These are phyloP conservation scores for Drosophila melanosoma DNA, from an alignment of 2,888 invertebrate genomes.

Conservation along the genomic window DNA sequence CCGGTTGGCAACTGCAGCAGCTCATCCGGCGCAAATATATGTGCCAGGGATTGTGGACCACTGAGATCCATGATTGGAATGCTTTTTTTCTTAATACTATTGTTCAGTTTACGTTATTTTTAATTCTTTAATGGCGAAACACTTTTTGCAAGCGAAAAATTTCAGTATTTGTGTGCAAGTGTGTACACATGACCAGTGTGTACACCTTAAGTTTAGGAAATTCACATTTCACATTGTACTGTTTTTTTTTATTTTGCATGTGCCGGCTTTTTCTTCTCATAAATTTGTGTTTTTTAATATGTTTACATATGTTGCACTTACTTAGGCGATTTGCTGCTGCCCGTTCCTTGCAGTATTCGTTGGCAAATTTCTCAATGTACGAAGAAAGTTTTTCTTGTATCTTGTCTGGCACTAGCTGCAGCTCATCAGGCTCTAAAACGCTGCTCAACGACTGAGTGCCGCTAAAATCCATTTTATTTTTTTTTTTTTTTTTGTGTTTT, in stretches of 20 bases:
- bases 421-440: conserved; percentile 58
- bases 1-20: conserved; percentile 86
- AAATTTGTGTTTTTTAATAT: background rate
- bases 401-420: conserved; percentile 55
- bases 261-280: conserved; percentile 35
- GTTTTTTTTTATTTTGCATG: conserved; percentile 1
- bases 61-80: conserved; percentile 80
- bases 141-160: conserved; percentile 29
- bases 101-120: conserved; percentile 4
- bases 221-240: background rate
- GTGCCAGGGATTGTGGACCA: conserved; percentile 83
- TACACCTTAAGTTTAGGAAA: conserved; percentile 1
- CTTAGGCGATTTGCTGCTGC: conserved; percentile 52
- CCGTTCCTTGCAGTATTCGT: conserved; percentile 55
- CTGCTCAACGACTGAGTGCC: conserved; percentile 57
- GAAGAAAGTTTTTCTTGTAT: conserved; percentile 56
- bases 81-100: conserved; percentile 8
- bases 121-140: conserved; percentile 2
- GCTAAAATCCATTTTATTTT: conserved; percentile 48
- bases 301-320: conserved; percentile 35
- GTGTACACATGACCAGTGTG: conserved; percentile 52
- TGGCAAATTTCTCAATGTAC: conserved; percentile 54
- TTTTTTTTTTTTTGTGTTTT: too few species aligned
- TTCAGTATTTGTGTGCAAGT: conserved; percentile 41
- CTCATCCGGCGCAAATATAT: conserved; percentile 86